phyloP scores from a whole-genome alignment of 2,888 invertebrate species.

The Megaustenia siamemsis region DNA sequence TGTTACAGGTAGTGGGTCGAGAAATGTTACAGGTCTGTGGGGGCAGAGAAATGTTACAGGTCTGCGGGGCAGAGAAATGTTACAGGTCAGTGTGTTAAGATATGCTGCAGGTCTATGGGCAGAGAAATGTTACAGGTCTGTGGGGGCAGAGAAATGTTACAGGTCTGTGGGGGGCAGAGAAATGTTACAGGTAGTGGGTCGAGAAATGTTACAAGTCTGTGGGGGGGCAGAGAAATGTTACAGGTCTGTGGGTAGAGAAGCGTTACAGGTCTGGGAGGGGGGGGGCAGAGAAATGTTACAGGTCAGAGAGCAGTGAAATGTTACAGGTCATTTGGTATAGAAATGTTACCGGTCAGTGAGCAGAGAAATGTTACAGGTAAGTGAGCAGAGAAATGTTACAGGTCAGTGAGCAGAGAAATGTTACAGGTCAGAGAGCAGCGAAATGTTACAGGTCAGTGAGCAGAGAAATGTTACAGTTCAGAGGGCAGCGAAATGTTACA shows the following conservation, averaged over 20 bases:
- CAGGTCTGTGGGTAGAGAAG: not conserved
- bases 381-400: no score
- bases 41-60: slow-evolving; percentile 21
- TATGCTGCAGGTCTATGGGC: no score
- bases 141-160: not conserved
- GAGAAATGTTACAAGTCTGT: not conserved
- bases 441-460: no score
- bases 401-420: no score
- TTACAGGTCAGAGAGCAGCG: no score
- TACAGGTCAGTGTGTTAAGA: not conserved
- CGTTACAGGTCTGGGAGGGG: not conserved
- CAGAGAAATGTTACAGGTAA: no score
- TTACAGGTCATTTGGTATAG: no score
- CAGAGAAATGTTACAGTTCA: no score
- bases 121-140: slow-evolving; percentile 12
- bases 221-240: not conserved
- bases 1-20: not conserved
- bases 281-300: not conserved
- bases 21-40: not conserved
- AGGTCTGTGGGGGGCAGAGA: not conserved
- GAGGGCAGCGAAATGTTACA: no score
- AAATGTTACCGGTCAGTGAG: no score
- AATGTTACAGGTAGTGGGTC: not conserved
- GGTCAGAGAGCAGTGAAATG: not conserved
- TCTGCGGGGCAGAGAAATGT: not conserved